Conservation (phyloP, 2,113 vertebrate genomes). For the Nibea albiflora region DNA sequence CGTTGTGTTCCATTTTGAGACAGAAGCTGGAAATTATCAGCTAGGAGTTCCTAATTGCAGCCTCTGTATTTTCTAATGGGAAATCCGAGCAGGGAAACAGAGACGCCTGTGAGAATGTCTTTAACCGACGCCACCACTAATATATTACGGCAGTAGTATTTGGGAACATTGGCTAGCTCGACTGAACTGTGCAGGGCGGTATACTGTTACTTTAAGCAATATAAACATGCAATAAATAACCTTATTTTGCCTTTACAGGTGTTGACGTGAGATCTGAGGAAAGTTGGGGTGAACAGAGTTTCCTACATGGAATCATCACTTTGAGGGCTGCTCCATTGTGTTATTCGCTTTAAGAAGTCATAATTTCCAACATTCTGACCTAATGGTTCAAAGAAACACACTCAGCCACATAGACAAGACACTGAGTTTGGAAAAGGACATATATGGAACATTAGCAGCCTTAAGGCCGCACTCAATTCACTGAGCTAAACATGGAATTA, state of each 20-base stretch:
- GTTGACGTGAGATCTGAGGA: slow-evolving; percentile 41
- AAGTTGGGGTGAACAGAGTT: slow-evolving; percentile 46
- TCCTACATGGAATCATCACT: slow-evolving; percentile 23
- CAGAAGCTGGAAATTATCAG: slow-evolving; percentile 35
- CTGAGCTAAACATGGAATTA: neutral
- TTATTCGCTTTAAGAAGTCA: slow-evolving; percentile 32
- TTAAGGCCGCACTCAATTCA: neutral
- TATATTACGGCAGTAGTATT: slow-evolving; percentile 1
- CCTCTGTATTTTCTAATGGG: slow-evolving; percentile 3
- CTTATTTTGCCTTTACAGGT: slow-evolving; percentile 35
- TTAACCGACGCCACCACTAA: slow-evolving; percentile 8
- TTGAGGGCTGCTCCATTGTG: slow-evolving; percentile 2
- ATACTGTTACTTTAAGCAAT: neutral
- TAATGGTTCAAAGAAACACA: slow-evolving; percentile 9
- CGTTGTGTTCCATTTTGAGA: slow-evolving; percentile 9
- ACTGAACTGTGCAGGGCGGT: neutral
- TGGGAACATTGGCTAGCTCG: slow-evolving; percentile 1
- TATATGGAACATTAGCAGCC: slow-evolving; percentile 23
- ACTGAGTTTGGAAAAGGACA: slow-evolving; percentile 20
- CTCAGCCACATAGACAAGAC: slow-evolving; percentile 25
- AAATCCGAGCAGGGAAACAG: slow-evolving; percentile 4
- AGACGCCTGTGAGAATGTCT: slow-evolving; percentile 20
- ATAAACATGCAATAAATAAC: slow-evolving; percentile 21
- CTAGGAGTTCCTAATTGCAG: slow-evolving; percentile 13
- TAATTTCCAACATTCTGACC: slow-evolving; percentile 38